Base-by-base conservation (phyloP, 2,888 invertebrate genomes). In the Callinectes sapidus region DNA sequence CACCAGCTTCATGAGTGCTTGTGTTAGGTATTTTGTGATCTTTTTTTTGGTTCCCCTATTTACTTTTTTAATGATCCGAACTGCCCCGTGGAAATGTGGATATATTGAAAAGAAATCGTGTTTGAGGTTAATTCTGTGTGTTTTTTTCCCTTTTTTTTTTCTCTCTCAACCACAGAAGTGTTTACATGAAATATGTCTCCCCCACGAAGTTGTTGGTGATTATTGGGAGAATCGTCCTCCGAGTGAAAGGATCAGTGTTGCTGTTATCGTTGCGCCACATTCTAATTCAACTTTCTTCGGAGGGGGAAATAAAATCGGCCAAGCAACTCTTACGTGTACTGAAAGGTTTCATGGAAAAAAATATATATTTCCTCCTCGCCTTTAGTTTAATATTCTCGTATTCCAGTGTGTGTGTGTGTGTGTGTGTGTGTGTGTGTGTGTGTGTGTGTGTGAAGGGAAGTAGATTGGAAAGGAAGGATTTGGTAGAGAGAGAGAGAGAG, bases 361-460 rank as follows among this genome's bases (percentile, higher is more conserved):
- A 6, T n/a, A n/a, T 71, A 71, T 71, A n/a, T 71, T 23, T 71
- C 10, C 18, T 71, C 5, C 23, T 71, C 10, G 71, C 28, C 61
- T 23, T 61, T 61, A 61, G 2, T 23, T 61, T 61, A 18, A 61
- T 10, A 61, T 61, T 61, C 18, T 61, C 5, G 61, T 61, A 23
- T 23, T 71, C 5, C 10, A 28, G 23, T 61, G 61, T 61, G 61
- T 61, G 61, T 61, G 61, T 61, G 61, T 61, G 61, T 61, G 61
- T 61, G 71, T 71, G 71, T 71, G 71, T 71, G 71, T 71, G 71
- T 71, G 71, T 71, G 71, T 71, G 71, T 71, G 71, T 71, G 71
- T 71, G 71, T 71, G 71, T 71, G 71, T 71, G 71, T 71, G 71
- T 71, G 71, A 10, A 23, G 10, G 48, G 48, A 48, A 48, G 48